These are phyloP conservation scores for Tenodera sinensis DNA, from an alignment of 2,888 invertebrate genomes.

Conservation along the genomic window DNA sequence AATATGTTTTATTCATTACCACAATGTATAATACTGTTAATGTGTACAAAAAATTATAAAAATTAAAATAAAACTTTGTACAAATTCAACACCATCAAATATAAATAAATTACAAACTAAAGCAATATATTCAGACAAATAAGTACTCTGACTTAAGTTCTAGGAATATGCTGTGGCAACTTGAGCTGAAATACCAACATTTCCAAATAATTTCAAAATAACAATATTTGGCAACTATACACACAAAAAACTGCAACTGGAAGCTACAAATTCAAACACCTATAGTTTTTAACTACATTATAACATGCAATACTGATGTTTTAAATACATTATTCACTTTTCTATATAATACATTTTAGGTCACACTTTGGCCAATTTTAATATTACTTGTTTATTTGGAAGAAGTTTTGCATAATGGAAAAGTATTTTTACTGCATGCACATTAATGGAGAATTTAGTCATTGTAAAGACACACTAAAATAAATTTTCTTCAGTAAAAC, in stretches of 20 bases:
- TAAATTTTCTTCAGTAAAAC: no score
- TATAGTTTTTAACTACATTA: no score
- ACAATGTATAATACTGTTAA: not conserved
- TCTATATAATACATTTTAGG: no score
- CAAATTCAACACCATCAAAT: not conserved
- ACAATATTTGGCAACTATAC: not conserved
- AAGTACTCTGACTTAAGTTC: not conserved
- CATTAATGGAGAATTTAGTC: no score
- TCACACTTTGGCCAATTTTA: no score
- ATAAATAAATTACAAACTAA: not conserved
- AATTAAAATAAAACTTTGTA: not conserved
- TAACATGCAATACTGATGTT: no score
- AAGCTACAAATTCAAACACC: no score
- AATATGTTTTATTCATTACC: not conserved
- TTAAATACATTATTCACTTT: no score
- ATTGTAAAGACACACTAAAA: no score
- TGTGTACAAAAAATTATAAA: not conserved
- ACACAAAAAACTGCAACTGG: not conserved
- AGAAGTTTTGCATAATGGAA: no score
- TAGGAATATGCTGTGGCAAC: not conserved
- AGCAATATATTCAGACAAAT: not conserved
- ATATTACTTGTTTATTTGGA: no score
- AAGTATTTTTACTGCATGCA: no score
- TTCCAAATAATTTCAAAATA: not conserved
- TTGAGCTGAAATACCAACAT: not conserved